phyloP scores from a whole-genome alignment of 2,797 vertebrate species.

The Periparus ater region DNA sequence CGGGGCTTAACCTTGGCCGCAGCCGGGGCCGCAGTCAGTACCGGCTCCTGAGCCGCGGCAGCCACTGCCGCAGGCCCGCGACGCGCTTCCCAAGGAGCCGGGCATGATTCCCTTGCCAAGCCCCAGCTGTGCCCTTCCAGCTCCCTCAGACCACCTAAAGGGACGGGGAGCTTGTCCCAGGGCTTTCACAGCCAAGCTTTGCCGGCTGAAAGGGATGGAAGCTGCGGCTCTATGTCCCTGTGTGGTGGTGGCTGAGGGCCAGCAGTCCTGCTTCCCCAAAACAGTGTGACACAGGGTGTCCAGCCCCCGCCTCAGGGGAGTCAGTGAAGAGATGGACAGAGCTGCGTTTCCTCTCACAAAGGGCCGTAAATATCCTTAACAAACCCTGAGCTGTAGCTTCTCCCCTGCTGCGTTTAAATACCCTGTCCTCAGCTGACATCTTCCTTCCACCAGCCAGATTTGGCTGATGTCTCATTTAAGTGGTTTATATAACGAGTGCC shows the following conservation, averaged over 20 bases:
- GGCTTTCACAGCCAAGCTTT: not conserved
- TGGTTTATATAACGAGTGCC: slow-evolving; percentile 19
- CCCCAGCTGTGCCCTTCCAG: not conserved
- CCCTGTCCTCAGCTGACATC: slow-evolving; percentile 55
- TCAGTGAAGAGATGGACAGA: not conserved
- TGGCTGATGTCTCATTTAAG: not conserved
- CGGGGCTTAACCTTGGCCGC: not conserved
- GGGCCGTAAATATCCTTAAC: slow-evolving; percentile 10
- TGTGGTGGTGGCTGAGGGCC: not conserved
- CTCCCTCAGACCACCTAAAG: not conserved
- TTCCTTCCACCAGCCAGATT: not conserved
- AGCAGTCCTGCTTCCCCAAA: not conserved
- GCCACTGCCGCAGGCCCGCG: not conserved
- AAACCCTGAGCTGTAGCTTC: not conserved
- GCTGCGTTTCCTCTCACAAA: not conserved
- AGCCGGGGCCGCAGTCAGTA: not conserved
- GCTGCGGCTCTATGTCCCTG: not conserved
- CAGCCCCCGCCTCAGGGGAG: not conserved
- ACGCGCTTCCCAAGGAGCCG: not conserved
- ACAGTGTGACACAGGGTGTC: not conserved
- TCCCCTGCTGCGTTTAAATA: not conserved
- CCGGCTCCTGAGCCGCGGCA: not conserved
- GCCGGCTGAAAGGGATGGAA: not conserved
- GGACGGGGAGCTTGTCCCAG: not conserved
- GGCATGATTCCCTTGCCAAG: not conserved